phyloP scores from a whole-genome alignment of 2,888 invertebrate species.

The Macrophya alboannulata region DNA sequence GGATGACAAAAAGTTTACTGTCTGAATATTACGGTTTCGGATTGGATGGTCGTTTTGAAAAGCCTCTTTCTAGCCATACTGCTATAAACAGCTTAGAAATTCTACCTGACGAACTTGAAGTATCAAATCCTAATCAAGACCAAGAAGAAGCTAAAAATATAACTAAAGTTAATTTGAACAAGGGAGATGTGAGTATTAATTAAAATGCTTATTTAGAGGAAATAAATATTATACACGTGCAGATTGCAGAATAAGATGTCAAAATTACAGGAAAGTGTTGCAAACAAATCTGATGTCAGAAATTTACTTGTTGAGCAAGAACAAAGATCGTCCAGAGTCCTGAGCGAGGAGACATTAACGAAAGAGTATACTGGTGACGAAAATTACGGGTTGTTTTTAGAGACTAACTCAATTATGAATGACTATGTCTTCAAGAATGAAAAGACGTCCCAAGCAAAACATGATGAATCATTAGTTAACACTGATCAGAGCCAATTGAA shows the following conservation, averaged over 20 bases:
- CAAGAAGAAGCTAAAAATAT: constrained; percentile 10
- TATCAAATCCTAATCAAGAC: constrained; percentile 12
- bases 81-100: constrained; percentile 59
- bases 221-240: constrained; percentile 54
- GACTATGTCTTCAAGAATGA: constrained; percentile 39
- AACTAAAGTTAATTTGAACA: constrained; percentile 11
- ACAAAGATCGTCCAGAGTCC: constrained; percentile 61
- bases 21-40: constrained; percentile 69
- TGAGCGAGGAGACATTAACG: constrained; percentile 56
- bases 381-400: constrained; percentile 56
- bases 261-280: constrained; percentile 55
- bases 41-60: constrained; percentile 54
- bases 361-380: constrained; percentile 55
- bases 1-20: constrained; percentile 65
- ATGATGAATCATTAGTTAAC: constrained; percentile 49
- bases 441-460: neutral
- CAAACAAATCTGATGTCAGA: constrained; percentile 47
- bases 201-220: neutral
- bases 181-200: constrained; percentile 34
- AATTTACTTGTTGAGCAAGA: constrained; percentile 46
- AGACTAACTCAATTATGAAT: constrained; percentile 30
- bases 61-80: constrained; percentile 64
- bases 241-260: neutral
- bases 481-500: constrained; percentile 20
- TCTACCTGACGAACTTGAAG: constrained; percentile 46